These are phyloP conservation scores for Clamator glandarius DNA, from an alignment of 2,797 vertebrate species.

Conservation along the genomic window DNA sequence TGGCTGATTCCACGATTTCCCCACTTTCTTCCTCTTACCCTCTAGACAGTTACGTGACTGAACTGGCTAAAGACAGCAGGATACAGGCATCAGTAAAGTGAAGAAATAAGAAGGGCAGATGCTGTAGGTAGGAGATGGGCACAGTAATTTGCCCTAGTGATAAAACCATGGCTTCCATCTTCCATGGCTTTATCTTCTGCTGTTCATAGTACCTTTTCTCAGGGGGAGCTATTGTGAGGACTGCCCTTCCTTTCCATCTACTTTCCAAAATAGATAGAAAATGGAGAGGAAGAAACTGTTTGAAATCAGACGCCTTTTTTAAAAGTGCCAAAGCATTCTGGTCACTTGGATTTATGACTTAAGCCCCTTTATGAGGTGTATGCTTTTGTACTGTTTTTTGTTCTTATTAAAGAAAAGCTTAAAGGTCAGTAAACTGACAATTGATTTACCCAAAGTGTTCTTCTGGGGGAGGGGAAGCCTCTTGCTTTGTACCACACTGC, in stretches of 20 bases:
- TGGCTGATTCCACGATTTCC: background rate
- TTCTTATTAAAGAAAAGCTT: background rate
- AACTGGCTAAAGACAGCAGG: background rate
- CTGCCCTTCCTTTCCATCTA: background rate
- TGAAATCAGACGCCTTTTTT: background rate
- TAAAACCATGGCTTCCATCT: background rate
- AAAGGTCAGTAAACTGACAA: background rate
- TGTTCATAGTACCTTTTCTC: background rate
- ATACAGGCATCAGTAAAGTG: background rate
- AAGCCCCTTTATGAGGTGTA: background rate
- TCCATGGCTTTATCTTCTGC: background rate
- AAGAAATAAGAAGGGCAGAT: background rate
- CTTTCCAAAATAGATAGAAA: background rate
- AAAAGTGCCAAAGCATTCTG: background rate
- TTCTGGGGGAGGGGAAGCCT: background rate
- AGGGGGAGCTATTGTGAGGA: background rate
- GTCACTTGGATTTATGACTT: background rate
- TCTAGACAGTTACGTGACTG: background rate
- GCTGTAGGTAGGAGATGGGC: background rate
- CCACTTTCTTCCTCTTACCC: background rate
- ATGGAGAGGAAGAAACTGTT: slow-evolving; percentile 9
- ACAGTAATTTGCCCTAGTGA: background rate
- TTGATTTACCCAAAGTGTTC: background rate
- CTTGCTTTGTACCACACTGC: background rate
- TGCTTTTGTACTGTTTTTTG: background rate